These are phyloP conservation scores for Leucopsar rothschildi DNA, from an alignment of 2,113 vertebrate species.

Conservation along the genomic window DNA sequence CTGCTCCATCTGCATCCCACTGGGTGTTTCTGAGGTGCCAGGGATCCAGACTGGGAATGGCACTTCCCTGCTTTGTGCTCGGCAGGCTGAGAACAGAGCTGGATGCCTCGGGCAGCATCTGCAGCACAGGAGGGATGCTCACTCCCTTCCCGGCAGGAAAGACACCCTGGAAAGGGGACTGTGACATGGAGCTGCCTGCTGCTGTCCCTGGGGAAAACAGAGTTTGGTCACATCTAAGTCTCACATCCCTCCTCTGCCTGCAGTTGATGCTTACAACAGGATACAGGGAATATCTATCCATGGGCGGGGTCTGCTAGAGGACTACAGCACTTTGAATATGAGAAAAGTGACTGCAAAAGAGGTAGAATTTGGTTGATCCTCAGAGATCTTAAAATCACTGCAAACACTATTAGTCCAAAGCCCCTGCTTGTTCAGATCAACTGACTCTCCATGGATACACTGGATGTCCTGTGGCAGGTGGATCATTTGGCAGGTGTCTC, in stretches of 20 bases:
- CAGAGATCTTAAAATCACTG: neutral
- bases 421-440: neutral
- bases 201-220: neutral
- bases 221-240: neutral
- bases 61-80: neutral
- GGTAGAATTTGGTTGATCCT: neutral
- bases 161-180: neutral
- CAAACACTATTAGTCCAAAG: neutral
- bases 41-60: neutral
- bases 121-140: neutral
- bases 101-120: constrained; percentile 23
- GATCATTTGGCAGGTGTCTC: neutral
- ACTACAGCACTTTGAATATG: neutral
- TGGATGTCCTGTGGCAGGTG: neutral
- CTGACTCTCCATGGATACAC: neutral
- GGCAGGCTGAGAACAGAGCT: neutral
- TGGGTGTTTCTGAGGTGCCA: constrained; percentile 33
- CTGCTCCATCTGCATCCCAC: constrained; percentile 63
- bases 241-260: neutral
- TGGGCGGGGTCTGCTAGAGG: neutral
- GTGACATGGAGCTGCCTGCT: neutral
- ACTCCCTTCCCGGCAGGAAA: neutral
- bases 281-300: neutral
- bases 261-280: neutral
- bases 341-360: neutral